Base-by-base conservation (phyloP, 2,888 invertebrate species). In the Notodonta ziczac region DNA sequence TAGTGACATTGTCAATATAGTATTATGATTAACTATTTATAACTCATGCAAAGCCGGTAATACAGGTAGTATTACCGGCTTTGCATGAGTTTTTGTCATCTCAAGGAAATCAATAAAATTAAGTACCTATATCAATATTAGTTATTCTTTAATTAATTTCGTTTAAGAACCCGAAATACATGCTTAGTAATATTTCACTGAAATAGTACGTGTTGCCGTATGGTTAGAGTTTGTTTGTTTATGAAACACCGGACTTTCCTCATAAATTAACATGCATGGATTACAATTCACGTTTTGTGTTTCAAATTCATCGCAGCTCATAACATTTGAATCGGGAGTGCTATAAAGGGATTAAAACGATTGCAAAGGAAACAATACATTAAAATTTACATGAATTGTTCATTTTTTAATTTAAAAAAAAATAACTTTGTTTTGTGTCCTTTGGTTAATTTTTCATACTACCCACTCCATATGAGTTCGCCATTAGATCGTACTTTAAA, bases 1-100 rank as follows among this genome's bases (percentile, higher is more conserved):
- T 59, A 62, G 66, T 72, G 68, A 66, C 72, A 66, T 65, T 70
- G 72, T 76, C 61, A 74, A 74, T 76, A 68, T 76, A 68, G 58
- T 67, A 58, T 67, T 66, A 54, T 61, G 62, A 68, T 68, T 64
- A 72, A 76, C 76, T 72, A 58, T 62, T 58, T 68, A 66, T 65
- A n/a, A n/a, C n/a, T n/a, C n/a, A n/a, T n/a, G n/a, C n/a, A n/a
- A n/a, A n/a, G n/a, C n/a, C n/a, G n/a, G n/a, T n/a, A n/a, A n/a
- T n/a, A n/a, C n/a, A n/a, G n/a, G n/a, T n/a, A n/a, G n/a, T n/a
- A 56, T 60, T 67, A 59, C 44, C 56, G 61, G 32, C 10, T 48
- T 46, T 32, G 51, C 58, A 60, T 63, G 61, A 61, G 54, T 66
- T 61, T 52, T 64, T 50, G 61, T 13, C 13, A 50, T 32, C 32